Percentiles rank a stretch among this genome's conserved stretches.
phyloP scores from a whole-genome alignment of 1,140 invertebrate species.

The Trypoxylus dichotomus region DNA sequence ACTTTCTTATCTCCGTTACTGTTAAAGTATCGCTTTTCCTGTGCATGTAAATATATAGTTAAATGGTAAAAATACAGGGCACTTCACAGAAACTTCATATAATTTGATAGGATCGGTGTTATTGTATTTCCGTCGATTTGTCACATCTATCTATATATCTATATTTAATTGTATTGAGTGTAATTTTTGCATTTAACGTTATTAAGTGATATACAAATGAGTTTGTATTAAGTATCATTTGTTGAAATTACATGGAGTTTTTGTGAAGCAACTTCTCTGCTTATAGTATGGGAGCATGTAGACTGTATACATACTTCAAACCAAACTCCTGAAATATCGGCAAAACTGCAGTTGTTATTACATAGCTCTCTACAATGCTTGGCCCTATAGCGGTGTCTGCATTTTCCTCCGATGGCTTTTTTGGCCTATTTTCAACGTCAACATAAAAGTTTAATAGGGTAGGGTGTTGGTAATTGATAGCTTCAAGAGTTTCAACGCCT shows the following conservation, averaged over 20 bases:
- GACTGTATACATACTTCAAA: slow-evolving; percentile 53
- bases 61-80: too few species aligned
- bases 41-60: too few species aligned
- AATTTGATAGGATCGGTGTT: too few species aligned
- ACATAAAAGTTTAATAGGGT: slow-evolving; percentile 53
- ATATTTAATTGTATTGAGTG: too few species aligned
- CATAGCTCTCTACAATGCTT: slow-evolving; percentile 68
- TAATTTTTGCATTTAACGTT: too few species aligned
- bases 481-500: slow-evolving; percentile 71
- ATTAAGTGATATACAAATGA: too few species aligned
- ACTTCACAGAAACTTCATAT: too few species aligned
- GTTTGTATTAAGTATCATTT: too few species aligned
- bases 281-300: not conserved
- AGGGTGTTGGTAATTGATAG: slow-evolving; percentile 61
- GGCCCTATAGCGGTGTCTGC: slow-evolving; percentile 42
- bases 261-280: too few species aligned
- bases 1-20: slow-evolving; percentile 66
- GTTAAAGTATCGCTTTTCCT: slow-evolving; percentile 77
- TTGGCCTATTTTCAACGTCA: slow-evolving; percentile 41
- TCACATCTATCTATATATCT: too few species aligned
- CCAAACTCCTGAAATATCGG: slow-evolving; percentile 64
- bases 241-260: too few species aligned
- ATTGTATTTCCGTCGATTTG: too few species aligned
- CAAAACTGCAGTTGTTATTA: slow-evolving; percentile 67
- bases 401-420: slow-evolving; percentile 39